Base-by-base conservation (phyloP, 1,140 invertebrate species). In the Ruditapes philippinarum region DNA sequence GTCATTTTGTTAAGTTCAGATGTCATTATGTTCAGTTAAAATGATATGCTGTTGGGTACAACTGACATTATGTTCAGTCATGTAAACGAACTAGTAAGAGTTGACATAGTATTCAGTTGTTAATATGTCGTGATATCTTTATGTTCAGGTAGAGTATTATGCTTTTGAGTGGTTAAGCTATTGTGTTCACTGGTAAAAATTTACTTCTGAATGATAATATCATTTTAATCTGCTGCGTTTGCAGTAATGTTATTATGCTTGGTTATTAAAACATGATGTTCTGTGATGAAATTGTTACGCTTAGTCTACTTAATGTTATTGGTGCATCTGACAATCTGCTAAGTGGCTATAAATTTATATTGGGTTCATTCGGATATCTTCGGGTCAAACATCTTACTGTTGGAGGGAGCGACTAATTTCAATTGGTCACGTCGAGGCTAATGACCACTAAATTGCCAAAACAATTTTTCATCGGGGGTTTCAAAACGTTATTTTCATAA, bases 211-310 rank as follows among this genome's bases (percentile, higher is more conserved):
- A 36, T 45, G 31, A 73, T 31, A 45, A 73, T 28, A 25, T 73
- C 36, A 73, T 40, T 73, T 73, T 40, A 17, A 11, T 73, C 31
- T 38, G 28, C 40, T 73, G 68, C 36, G 33, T 62, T 25, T 5
- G 57, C 57, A 62, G 57, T 62, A 62, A 62, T 62, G 25, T 28
- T 62, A 62, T 62, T 62, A 62, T 62, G 25, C 25, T 62, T 62
- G 25, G 68, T 73, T 73, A 73, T 4, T 73, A 38, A 73, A 73
- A 40, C 68, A 25, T 73, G 68, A 7, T 73, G 68, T 38, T 73
- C 36, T 73, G 68, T 73, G 31, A 73, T 73, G 68, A 73, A 19
- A 9, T 45, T 38, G 17, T 73, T 73, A 73, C 28, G 68, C 9
- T 38, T 1, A 73, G 68, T 73, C 19, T 38, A 73, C n/a, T 73